These are phyloP conservation scores for Aulostomus chinensis DNA, from an alignment of 2,797 vertebrate genomes.

Conservation along the genomic window DNA sequence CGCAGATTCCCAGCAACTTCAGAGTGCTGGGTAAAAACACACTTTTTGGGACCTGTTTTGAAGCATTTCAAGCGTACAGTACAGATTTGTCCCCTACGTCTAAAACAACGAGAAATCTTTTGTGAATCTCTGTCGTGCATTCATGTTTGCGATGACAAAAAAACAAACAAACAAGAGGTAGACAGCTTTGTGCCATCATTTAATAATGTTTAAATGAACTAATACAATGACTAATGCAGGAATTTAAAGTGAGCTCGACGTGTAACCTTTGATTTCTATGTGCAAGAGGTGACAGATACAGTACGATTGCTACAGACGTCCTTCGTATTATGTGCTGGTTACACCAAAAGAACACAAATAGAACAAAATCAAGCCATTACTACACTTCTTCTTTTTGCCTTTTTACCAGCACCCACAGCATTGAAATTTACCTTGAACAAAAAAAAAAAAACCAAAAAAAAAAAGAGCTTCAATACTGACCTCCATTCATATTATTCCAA, in stretches of 20 bases:
- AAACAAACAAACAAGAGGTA: background rate
- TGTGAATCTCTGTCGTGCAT: too few relatives aligned
- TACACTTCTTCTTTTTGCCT: slow-evolving; percentile 21
- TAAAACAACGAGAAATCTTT: too few relatives aligned
- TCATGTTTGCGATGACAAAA: too few relatives aligned
- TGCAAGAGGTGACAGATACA: slow-evolving; percentile 22
- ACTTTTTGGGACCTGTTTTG: too few relatives aligned
- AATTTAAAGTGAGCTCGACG: slow-evolving; percentile 31
- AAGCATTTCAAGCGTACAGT: too few relatives aligned
- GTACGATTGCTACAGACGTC: background rate
- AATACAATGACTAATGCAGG: slow-evolving; percentile 46
- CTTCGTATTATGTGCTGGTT: background rate
- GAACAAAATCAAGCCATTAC: slow-evolving; percentile 15
- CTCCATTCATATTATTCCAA: too few relatives aligned
- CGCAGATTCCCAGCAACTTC: too few relatives aligned
- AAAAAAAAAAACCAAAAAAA: too few relatives aligned
- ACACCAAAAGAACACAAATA: too few relatives aligned
- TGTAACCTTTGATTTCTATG: slow-evolving; percentile 3
- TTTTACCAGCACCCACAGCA: slow-evolving; percentile 57
- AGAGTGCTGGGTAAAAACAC: too few relatives aligned
- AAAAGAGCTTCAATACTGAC: slow-evolving; percentile 6
- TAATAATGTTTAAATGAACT: slow-evolving; percentile 50
- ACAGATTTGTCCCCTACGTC: too few relatives aligned
- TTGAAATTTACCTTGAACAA: slow-evolving; percentile 45
- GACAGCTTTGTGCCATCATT: slow-evolving; percentile 46